Conservation (phyloP, 2,888 invertebrate genomes). For the Saturnia japonica region DNA sequence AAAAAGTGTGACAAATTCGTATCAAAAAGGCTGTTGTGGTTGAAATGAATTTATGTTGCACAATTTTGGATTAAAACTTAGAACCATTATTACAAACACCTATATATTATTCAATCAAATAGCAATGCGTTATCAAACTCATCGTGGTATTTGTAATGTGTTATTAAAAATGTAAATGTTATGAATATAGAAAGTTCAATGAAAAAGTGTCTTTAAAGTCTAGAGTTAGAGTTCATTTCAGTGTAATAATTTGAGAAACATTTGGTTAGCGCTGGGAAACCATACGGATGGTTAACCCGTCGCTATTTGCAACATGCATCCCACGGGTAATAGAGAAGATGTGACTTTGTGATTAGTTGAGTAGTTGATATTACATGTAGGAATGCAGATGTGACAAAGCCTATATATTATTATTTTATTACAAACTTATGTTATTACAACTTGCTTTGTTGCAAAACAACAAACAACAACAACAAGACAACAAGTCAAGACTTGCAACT, state of each 20-base stretch:
- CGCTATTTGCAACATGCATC: background rate
- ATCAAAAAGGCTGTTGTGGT: no score
- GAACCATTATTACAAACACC: no score
- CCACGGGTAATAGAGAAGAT: background rate
- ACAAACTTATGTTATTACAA: no score
- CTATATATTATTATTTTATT: no score
- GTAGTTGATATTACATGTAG: background rate
- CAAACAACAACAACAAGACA: no score
- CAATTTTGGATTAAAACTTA: no score
- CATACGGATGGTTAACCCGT: background rate
- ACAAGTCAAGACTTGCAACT: no score
- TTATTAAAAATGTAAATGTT: background rate
- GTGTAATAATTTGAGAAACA: background rate
- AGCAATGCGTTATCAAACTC: no score
- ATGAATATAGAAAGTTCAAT: background rate
- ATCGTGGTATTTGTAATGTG: background rate
- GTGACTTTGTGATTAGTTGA: background rate
- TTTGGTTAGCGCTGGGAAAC: conserved; percentile 8
- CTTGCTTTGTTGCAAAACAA: no score
- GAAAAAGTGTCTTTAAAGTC: background rate
- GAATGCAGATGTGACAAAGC: background rate
- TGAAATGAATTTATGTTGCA: no score
- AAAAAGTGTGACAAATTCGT: no score
- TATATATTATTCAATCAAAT: no score
- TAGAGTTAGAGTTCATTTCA: background rate